Percentiles rank a stretch among this genome's conserved stretches.
Evolutionary conservation across 1,140 invertebrate genomes (phyloP).

Genomic region (Cotesia glomerata): DNA sequence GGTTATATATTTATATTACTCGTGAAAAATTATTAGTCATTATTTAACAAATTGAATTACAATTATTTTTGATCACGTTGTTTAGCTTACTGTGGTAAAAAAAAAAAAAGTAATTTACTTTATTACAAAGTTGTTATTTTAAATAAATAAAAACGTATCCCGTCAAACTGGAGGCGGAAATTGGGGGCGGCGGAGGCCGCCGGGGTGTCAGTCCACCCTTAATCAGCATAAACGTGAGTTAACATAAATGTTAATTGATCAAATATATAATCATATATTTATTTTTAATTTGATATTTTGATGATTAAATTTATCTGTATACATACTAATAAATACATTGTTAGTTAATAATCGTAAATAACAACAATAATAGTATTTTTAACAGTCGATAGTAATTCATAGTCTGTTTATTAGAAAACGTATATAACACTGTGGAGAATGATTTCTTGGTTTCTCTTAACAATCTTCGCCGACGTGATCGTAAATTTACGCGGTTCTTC

Average conservation of each 20-base stretch:
- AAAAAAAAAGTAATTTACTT: no score
- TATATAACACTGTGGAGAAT: neutral
- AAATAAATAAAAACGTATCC: constrained; percentile 24
- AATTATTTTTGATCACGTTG: no score
- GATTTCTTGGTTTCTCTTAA: constrained; percentile 4
- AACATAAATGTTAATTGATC: constrained; percentile 5
- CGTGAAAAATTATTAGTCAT: no score
- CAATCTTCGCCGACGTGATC: constrained; percentile 6
- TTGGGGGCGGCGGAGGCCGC: constrained; percentile 52
- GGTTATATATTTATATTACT: no score
- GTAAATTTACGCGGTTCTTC: constrained; percentile 26
- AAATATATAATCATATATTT: neutral
- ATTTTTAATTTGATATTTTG: neutral
- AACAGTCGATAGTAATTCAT: constrained; percentile 4
- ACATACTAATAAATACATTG: neutral
- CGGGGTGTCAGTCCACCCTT: constrained; percentile 55
- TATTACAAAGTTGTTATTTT: neutral
- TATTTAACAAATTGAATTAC: no score
- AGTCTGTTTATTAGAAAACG: constrained; percentile 4
- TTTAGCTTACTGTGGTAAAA: no score
- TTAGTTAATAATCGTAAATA: constrained; percentile 8
- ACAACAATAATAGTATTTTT: neutral
- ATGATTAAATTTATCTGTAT: neutral
- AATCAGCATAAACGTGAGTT: constrained; percentile 59
- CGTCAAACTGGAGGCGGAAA: constrained; percentile 58